Evolutionary conservation across 2,888 invertebrate genomes (phyloP).

Genomic region (Labia minor): DNA sequence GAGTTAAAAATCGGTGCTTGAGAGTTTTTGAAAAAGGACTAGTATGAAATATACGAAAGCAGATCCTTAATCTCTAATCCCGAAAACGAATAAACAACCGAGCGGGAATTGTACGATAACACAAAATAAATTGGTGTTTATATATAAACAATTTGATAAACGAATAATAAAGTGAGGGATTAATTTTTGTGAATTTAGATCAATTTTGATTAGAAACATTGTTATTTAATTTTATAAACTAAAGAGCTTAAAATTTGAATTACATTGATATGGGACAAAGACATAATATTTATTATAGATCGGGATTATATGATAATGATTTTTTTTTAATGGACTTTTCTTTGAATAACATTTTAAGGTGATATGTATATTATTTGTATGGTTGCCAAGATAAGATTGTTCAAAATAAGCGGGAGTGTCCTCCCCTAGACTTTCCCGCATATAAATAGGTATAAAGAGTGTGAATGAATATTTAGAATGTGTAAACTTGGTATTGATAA

Average conservation of each 20-base stretch:
- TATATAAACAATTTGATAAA: neutral
- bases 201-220: neutral
- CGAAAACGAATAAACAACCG: neutral
- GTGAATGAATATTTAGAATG: too few species aligned
- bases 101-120: neutral
- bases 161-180: neutral
- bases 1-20: neutral
- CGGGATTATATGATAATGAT: too few species aligned
- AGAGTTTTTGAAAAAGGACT: neutral
- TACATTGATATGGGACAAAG: too few species aligned
- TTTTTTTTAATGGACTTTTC: too few species aligned
- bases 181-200: neutral
- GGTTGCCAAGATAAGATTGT: too few species aligned
- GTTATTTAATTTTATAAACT: neutral
- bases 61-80: neutral
- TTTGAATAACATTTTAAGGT: too few species aligned
- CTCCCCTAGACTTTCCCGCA: too few species aligned
- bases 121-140: neutral
- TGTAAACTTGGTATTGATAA: too few species aligned
- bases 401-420: too few species aligned
- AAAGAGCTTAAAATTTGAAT: neutral
- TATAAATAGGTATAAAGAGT: too few species aligned
- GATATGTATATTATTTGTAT: too few species aligned
- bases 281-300: too few species aligned
- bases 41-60: neutral